These are phyloP conservation scores for Neodiprion pinetum DNA, from an alignment of 1,140 invertebrate genomes.

Conservation along the genomic window DNA sequence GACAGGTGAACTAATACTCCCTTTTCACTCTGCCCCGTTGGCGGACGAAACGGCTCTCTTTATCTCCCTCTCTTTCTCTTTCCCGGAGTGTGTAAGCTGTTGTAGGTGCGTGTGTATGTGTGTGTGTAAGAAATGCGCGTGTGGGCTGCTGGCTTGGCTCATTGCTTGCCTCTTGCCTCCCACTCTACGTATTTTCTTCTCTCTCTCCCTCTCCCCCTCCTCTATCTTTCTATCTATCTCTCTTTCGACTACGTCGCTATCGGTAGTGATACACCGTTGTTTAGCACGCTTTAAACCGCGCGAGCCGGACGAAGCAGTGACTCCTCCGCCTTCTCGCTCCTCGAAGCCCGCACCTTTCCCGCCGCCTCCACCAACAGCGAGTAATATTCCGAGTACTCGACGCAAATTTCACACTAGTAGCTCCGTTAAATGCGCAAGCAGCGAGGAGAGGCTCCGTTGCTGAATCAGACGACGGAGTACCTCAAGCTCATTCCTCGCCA, in stretches of 20 bases:
- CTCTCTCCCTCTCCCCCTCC: neutral
- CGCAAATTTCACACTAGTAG: neutral
- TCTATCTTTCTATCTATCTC: neutral
- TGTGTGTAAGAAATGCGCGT: too few species aligned
- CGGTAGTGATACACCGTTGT: neutral
- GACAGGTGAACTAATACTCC: slow-evolving; percentile 58
- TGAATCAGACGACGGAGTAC: too few species aligned
- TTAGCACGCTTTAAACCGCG: neutral
- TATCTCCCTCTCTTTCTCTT: slow-evolving; percentile 8
- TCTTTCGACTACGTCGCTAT: neutral
- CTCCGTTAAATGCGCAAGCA: too few species aligned
- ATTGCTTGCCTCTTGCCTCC: too few species aligned
- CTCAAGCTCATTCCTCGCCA: too few species aligned
- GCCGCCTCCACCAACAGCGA: neutral
- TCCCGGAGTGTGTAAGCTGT: neutral
- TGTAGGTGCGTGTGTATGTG: too few species aligned
- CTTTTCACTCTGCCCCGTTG: slow-evolving; percentile 23
- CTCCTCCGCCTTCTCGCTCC: too few species aligned
- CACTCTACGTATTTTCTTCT: too few species aligned
- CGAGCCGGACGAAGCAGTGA: too few species aligned
- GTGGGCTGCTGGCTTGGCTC: too few species aligned
- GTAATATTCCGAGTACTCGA: neutral
- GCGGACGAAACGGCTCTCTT: neutral
- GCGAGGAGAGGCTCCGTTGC: too few species aligned
- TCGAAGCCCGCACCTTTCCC: neutral